These are phyloP conservation scores for Synanthedon tipuliformis DNA, from an alignment of 2,888 invertebrate species.

Conservation along the genomic window DNA sequence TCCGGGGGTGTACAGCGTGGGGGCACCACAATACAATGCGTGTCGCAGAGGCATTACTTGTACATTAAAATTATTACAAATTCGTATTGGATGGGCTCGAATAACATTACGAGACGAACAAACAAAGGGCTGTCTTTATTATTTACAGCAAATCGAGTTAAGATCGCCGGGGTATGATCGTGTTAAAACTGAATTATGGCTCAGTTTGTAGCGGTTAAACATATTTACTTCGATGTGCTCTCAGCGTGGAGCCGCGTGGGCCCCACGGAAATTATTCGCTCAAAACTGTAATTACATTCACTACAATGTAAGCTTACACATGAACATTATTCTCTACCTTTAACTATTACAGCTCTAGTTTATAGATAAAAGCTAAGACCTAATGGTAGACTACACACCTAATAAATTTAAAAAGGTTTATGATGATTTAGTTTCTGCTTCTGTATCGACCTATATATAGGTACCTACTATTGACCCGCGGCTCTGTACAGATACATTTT, in stretches of 20 bases:
- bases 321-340: no score
- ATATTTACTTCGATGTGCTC: constrained; percentile 18
- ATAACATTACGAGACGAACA: constrained; percentile 34
- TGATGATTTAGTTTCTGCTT: no score
- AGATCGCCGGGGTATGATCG: constrained; percentile 28
- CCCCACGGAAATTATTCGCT: constrained; percentile 12
- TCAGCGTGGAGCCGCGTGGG: constrained; percentile 11
- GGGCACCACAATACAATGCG: constrained; percentile 23
- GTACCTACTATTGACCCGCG: no score
- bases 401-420: no score
- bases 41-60: constrained; percentile 28
- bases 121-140: constrained; percentile 16
- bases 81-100: constrained; percentile 47
- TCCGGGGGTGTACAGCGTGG: background rate
- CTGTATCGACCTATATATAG: no score
- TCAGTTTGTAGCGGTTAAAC: constrained; percentile 38
- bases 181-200: constrained; percentile 57
- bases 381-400: no score
- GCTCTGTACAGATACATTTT: no score
- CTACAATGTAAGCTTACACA: constrained; percentile 1
- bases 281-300: constrained; percentile 20
- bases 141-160: constrained; percentile 47
- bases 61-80: constrained; percentile 63
- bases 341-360: constrained; percentile 6
- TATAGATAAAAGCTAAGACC: constrained; percentile 13